Percentiles rank a stretch among this genome's conserved stretches.
These are phyloP conservation scores for Apomyelois bistriatella DNA, from an alignment of 2,888 invertebrate species.

Conservation along the genomic window DNA sequence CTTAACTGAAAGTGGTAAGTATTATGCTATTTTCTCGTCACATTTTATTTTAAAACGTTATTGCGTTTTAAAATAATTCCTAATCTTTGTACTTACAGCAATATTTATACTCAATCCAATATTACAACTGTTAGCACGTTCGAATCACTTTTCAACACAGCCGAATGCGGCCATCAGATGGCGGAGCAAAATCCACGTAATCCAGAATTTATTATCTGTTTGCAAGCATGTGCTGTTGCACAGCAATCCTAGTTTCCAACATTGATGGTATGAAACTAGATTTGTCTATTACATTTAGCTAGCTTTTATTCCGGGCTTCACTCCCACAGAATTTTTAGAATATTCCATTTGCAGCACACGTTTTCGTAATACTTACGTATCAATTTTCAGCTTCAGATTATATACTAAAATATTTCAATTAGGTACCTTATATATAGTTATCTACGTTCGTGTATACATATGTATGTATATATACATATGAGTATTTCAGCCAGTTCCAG, in stretches of 20 bases:
- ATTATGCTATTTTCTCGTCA: background rate
- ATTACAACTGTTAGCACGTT: slow-evolving; percentile 23
- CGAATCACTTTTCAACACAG: slow-evolving; percentile 55
- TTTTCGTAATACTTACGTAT: too few species aligned
- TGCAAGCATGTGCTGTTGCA: slow-evolving; percentile 53
- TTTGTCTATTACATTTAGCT: background rate
- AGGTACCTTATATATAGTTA: too few species aligned
- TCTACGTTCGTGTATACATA: too few species aligned
- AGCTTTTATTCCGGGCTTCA: too few species aligned
- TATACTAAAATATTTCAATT: too few species aligned
- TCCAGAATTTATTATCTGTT: slow-evolving; percentile 72
- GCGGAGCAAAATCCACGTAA: slow-evolving; percentile 55
- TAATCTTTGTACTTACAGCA: background rate
- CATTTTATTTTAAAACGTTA: background rate
- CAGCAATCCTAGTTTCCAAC: slow-evolving; percentile 45
- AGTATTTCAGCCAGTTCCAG: too few species aligned
- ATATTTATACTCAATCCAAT: background rate
- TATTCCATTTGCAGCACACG: too few species aligned
- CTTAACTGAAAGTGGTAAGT: too few species aligned
- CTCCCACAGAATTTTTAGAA: too few species aligned
- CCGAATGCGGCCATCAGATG: slow-evolving; percentile 51
- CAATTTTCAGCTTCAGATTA: too few species aligned
- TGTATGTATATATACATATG: too few species aligned
- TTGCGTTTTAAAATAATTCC: background rate
- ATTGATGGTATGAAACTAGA: background rate